Base-by-base conservation (phyloP, 2,797 vertebrate species). In the Pampus argenteus region DNA sequence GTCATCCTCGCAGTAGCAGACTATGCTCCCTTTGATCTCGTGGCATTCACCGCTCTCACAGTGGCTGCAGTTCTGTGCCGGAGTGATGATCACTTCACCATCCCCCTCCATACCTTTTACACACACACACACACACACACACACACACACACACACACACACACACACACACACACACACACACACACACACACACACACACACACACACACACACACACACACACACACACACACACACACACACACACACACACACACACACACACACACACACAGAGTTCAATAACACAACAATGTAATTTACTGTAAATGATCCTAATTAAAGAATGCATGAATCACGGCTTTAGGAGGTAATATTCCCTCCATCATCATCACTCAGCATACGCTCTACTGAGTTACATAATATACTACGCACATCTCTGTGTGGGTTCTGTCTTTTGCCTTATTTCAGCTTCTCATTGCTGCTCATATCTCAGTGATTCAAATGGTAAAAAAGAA, bases 31-130 rank as follows among this genome's bases (percentile, higher is more conserved):
- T 0, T 90, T 85, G 69, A 92, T 94, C 82, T 95, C 78, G 56
- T 95, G 95, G 83, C 98, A 99, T 56, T 98, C 97, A 0, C 95
- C 94, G 59, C 95, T 95, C 77, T 97, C 94, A 63, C 98, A 99
- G 90, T 98, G 97, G 88, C 96, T 99, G 92, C 98, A 99, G 95
- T 99, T 99, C 75, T 96, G 95, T 69, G 96, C 96, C 1, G 96
- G 94, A 60, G 90, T 95, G 89, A 99, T 97, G 74, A 96, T 94
- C 87, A 99, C 97, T 86, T 99, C 98, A 45, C 98, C 98, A 0
- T 98, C 95, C 7, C 96, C 96, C 77, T 99, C 98, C 89, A 96
- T 96, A 69, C 93, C 98, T 99, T 83, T 36, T 44, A 22, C 17
- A 7, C 31, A 25, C 1, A 11, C 13, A 34, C 45, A 60, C 54